Conservation (phyloP, 2,888 invertebrate genomes). For the Drosophila greeni region DNA sequence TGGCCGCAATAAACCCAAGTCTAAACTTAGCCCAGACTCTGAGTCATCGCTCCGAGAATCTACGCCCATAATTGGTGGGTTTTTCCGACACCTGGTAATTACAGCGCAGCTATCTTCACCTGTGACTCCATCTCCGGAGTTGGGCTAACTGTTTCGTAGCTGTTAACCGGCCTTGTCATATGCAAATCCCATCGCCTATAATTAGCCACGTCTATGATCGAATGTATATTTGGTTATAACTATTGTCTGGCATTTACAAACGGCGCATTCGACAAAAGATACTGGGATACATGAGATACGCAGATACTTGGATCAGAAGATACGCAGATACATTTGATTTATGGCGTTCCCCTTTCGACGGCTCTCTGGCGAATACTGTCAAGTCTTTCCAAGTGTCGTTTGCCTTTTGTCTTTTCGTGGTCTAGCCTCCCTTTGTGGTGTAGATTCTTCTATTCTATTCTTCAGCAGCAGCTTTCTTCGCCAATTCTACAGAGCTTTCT, state of each 20-base stretch:
- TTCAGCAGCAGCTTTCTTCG: conserved; percentile 49
- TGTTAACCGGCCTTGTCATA: conserved; percentile 48
- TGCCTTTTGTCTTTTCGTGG: conserved; percentile 26
- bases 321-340: conserved; percentile 60
- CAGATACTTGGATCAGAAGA: conserved; percentile 35
- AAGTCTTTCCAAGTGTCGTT: conserved; percentile 29
- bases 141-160: conserved; percentile 32
- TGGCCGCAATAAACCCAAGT: conserved; percentile 36
- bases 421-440: conserved; percentile 23
- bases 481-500: conserved; percentile 26
- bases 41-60: conserved; percentile 49
- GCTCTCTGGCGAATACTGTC: conserved; percentile 20
- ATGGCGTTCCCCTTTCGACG: conserved; percentile 40
- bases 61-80: conserved; percentile 25
- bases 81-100: conserved; percentile 50
- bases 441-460: conserved; percentile 32
- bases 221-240: conserved; percentile 30
- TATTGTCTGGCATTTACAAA: conserved; percentile 41
- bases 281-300: conserved; percentile 10
- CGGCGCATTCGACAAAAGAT: conserved; percentile 35
- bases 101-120: conserved; percentile 49
- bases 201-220: conserved; percentile 40
- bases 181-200: conserved; percentile 58
- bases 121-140: conserved; percentile 22
- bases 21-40: conserved; percentile 18